Evolutionary conservation across 2,888 invertebrate genomes (phyloP), one percentile per base, ranked within the genome.

Genomic region (Andrena dorsata): DNA sequence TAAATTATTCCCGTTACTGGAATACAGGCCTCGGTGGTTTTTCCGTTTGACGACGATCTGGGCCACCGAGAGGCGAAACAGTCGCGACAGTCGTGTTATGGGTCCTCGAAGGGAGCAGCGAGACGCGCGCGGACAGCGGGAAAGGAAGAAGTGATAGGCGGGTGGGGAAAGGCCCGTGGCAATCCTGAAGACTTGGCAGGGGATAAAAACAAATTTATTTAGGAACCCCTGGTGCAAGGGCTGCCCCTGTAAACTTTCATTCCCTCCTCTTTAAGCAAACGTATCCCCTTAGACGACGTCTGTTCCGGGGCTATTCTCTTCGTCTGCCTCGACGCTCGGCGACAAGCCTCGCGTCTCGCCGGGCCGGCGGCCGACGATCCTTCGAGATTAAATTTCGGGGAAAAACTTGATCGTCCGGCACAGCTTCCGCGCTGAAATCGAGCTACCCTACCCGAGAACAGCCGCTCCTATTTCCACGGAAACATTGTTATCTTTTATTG

Each of bases 181-280:
- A 49, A 76, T 71, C 13, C 51, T 41, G 49, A 60, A 58, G 32
- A 51, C 47, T 63, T 63, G 49, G 35, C 56, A 10, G 41, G 63
- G 71, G 73, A 64, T 66, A 60, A 69, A 73, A 85, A 71, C 60
- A 80, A 87, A 87, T 86, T 86, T 86, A 87, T 86, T 86, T 87
- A 87, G 78, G 85, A 75, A 76, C 32, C 49, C 41, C 51, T 35
- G 63, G 61, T 56, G 16, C 61, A 53, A 30, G 23, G 47, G 41
- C 28, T 20, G 70, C 58, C 47, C 13, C 47, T 73, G 70, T 76
- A 70, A 80, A 83, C 83, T 77, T 83, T 83, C 74, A 77, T 86
- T 71, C 66, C 26, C 61, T 16, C 61, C 63, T 80, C 51, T 82
- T 85, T 68, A 76, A 76, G 80, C 80, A 74, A 84, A 86, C 80